A percentile compares a stretch with the other conserved stretches of the same genome.
These are phyloP conservation scores for Herpailurus yagouaroundi DNA, from an alignment of 2,113 vertebrate species.

Conservation along the genomic window DNA sequence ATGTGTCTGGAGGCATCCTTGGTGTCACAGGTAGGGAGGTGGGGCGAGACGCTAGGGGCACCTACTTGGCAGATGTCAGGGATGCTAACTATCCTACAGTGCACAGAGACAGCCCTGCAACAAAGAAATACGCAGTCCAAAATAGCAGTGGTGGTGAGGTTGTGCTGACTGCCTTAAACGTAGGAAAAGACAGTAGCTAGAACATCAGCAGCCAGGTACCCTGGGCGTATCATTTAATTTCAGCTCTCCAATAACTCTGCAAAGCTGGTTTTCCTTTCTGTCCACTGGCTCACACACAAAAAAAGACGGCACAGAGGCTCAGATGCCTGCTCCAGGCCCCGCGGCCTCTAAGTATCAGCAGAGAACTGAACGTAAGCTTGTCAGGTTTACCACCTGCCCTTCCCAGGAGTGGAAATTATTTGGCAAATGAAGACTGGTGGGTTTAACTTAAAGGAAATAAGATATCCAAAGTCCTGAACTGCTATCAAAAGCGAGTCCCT, in stretches of 20 bases:
- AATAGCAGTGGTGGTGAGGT: fast-evolving
- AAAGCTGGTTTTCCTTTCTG: neutral
- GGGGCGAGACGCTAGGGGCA: neutral
- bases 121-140: neutral
- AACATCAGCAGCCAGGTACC: neutral
- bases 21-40: neutral
- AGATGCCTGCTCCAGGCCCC: neutral
- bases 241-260: neutral
- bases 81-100: neutral
- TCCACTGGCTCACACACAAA: neutral
- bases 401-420: conserved; percentile 41
- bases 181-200: neutral
- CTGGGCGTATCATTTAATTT: neutral
- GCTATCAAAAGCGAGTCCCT: neutral
- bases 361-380: neutral
- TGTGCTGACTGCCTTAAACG: neutral
- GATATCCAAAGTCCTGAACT: neutral
- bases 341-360: neutral
- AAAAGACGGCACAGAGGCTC: neutral
- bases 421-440: conserved; percentile 54
- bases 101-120: too few relatives aligned
- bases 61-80: neutral
- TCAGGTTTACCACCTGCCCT: neutral
- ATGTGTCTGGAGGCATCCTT: neutral
- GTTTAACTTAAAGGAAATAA: conserved; percentile 47